These are phyloP conservation scores for Myotis davidii DNA, from an alignment of 2,113 vertebrate genomes.

Conservation along the genomic window DNA sequence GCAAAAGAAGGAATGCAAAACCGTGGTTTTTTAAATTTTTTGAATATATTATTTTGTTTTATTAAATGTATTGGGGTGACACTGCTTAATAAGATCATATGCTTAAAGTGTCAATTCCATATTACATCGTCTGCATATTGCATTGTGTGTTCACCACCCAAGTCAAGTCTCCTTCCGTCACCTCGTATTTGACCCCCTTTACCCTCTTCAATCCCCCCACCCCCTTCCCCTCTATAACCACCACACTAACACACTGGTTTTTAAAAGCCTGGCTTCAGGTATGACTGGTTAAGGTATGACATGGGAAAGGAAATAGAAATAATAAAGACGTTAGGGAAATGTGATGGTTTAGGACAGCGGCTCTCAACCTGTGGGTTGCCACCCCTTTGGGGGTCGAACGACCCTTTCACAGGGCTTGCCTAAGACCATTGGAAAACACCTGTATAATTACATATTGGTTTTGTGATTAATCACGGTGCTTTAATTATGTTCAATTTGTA, in stretches of 20 bases:
- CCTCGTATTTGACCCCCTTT: background rate
- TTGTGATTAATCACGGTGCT: no score
- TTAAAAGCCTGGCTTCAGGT: background rate
- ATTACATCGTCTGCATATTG: background rate
- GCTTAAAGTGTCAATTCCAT: background rate
- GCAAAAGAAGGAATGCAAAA: background rate
- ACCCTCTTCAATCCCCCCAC: background rate
- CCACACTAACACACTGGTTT: background rate
- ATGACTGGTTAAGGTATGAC: background rate
- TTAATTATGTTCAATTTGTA: no score
- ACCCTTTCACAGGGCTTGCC: no score
- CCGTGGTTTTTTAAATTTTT: background rate
- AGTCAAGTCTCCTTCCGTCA: background rate
- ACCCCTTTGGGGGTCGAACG: no score
- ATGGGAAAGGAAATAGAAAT: background rate
- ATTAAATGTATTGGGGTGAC: background rate
- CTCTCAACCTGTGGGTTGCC: no score
- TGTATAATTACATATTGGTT: no score
- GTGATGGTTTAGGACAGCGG: no score
- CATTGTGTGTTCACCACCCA: background rate
- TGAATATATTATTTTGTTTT: background rate
- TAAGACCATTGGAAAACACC: no score
- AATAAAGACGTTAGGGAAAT: background rate
- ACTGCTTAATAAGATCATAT: background rate
- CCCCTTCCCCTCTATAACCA: background rate